Evolutionary conservation across 1,140 invertebrate species (phyloP), one percentile per base, ranked within the genome.

Genomic region (Listronotus oregonensis): DNA sequence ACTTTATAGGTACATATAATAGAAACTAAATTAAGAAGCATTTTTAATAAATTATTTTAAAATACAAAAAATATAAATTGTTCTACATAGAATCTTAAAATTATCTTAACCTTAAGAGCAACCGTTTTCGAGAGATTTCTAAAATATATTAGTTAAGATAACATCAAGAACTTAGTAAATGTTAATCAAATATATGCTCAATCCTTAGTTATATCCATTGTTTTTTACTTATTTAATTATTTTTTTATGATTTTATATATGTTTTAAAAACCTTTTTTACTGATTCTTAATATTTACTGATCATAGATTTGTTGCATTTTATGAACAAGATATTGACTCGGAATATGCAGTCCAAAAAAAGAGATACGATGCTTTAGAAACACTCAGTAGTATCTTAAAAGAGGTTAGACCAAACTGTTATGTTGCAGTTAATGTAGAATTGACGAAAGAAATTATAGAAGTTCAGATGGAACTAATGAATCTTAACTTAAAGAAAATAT

Each of bases 321-420:
- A 89, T 79, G 89, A 91, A 76, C 74, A 81, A 11, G 85, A 87
- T 69, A 77, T 86, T 40, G 88, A 89, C 59, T 82, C 83, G 55
- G 85, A 88, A 73, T 90, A 89, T 73, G 85, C 83, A 64, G 86
- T 90, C 77, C 87, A 90, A 70, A 90, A 89, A 76, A 79, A 87
- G 47, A 75, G 89, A 39, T 83, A 87, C 10, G 88, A 90, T 65
- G 82, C 89, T 71, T 72, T 91, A 42, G 84, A 86, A 71, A 83
- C 82, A 2, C 70, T 89, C 0, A 83, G 77, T 64, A 66, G 66
- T 12, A 70, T 80, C 47, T 66, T 81, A 40, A 74, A 72, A 67
- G 79, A 81, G 67, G 71, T 80, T 9, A 66, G 78, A 47, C 79
- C 79, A 0, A 75, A 75, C 52, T 79, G 77, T 66, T 80, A 80